phyloP scores from a whole-genome alignment of 1,140 invertebrate genomes.

The Spodoptera litura region DNA sequence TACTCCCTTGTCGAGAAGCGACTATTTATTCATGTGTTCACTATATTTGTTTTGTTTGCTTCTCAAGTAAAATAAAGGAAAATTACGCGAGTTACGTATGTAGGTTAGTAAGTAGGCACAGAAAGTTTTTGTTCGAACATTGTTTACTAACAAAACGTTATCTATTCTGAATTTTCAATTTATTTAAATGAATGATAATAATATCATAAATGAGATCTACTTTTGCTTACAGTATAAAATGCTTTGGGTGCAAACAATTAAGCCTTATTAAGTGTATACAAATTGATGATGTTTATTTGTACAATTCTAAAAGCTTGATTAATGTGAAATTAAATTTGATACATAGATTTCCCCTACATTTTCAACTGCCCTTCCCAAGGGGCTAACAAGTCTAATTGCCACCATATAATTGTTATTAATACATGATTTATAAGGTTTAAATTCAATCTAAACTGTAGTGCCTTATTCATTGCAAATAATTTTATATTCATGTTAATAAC shows the following conservation, averaged over 20 bases:
- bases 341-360: no score
- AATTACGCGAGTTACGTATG: conserved; percentile 14
- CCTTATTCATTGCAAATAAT: not conserved
- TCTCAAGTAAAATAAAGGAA: conserved; percentile 26
- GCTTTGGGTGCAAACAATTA: no score
- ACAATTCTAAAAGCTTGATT: no score
- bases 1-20: conserved; percentile 46
- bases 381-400: not conserved
- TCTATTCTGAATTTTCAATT: no score
- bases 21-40: conserved; percentile 61
- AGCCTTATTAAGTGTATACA: no score
- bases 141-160: not conserved
- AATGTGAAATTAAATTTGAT: no score
- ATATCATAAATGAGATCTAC: no score
- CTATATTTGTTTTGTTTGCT: conserved; percentile 38
- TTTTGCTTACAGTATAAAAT: no score
- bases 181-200: no score
- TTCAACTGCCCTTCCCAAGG: not conserved
- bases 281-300: no score
- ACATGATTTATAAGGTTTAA: no score
- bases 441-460: not conserved
- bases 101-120: not conserved
- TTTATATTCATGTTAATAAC: no score
- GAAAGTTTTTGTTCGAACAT: not conserved
- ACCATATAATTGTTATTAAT: not conserved